A percentile compares a stretch with the other conserved stretches of the same genome.
Conservation (phyloP, 2,113 vertebrate species). For the Neogale vison region DNA sequence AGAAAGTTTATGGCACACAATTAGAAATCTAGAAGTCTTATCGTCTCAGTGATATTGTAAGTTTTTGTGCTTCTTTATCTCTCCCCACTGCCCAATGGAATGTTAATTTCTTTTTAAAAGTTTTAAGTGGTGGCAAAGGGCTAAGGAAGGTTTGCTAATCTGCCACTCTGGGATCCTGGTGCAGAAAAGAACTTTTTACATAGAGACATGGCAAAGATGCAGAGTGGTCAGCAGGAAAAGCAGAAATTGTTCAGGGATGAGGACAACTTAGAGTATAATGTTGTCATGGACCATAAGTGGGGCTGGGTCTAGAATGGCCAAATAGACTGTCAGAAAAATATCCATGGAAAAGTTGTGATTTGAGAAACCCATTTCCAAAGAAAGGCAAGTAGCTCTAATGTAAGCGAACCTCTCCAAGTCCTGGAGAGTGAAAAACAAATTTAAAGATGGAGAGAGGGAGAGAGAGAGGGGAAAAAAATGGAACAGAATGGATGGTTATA, state of each 20-base stretch:
- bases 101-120: background rate
- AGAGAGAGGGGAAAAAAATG: background rate
- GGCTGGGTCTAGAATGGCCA: background rate
- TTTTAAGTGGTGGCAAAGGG: background rate
- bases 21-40: background rate
- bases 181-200: background rate
- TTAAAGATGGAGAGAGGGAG: background rate
- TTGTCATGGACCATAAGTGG: background rate
- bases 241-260: background rate
- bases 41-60: background rate
- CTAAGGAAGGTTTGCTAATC: background rate
- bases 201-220: background rate
- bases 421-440: background rate
- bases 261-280: background rate
- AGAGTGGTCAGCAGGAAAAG: background rate
- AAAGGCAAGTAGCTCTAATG: background rate
- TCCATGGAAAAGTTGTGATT: background rate
- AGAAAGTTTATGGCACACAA: background rate
- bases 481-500: constrained; percentile 17
- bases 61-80: background rate
- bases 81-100: background rate
- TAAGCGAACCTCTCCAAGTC: background rate
- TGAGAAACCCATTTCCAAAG: background rate
- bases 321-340: background rate
- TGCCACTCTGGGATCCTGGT: background rate